Conservation (phyloP, 2,888 invertebrate species). For the Beris chalybata region DNA sequence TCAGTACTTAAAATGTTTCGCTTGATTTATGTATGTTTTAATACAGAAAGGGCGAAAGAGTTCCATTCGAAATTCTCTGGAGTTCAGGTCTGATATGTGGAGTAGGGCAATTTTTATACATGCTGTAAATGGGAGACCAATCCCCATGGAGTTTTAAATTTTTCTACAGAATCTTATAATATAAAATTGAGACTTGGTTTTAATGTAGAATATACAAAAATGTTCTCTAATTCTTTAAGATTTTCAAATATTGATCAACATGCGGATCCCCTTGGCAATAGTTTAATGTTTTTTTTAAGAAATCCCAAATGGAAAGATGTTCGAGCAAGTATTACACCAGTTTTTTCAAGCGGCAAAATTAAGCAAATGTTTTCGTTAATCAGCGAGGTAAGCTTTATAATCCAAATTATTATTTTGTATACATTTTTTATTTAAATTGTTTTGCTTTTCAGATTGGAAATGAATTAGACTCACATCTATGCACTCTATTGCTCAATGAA, state of each 20-base stretch:
- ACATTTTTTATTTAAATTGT: too few species aligned
- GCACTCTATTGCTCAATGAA: neutral
- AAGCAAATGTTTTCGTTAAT: slow-evolving; percentile 54
- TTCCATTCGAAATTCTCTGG: too few species aligned
- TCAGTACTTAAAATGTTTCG: too few species aligned
- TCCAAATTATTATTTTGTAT: neutral
- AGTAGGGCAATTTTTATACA: too few species aligned
- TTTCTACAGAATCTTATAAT: too few species aligned
- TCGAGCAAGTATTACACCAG: slow-evolving; percentile 56
- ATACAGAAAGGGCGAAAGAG: too few species aligned
- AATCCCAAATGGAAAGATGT: slow-evolving; percentile 56
- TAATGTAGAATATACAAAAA: too few species aligned
- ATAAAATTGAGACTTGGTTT: too few species aligned
- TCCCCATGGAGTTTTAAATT: too few species aligned
- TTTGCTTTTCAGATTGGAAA: slow-evolving; percentile 23
- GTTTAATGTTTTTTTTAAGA: slow-evolving; percentile 56
- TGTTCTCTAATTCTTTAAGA: slow-evolving; percentile 33
- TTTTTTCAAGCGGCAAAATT: slow-evolving; percentile 56
- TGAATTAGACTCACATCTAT: slow-evolving; percentile 28
- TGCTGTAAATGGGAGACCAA: too few species aligned
- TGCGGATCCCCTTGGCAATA: slow-evolving; percentile 51
- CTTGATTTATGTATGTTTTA: too few species aligned
- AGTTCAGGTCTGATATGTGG: too few species aligned
- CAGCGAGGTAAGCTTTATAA: slow-evolving; percentile 44
- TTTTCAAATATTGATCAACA: slow-evolving; percentile 47